Evolutionary conservation across 2,888 invertebrate species (phyloP).

Genomic region (Nephrotoma appendiculata): DNA sequence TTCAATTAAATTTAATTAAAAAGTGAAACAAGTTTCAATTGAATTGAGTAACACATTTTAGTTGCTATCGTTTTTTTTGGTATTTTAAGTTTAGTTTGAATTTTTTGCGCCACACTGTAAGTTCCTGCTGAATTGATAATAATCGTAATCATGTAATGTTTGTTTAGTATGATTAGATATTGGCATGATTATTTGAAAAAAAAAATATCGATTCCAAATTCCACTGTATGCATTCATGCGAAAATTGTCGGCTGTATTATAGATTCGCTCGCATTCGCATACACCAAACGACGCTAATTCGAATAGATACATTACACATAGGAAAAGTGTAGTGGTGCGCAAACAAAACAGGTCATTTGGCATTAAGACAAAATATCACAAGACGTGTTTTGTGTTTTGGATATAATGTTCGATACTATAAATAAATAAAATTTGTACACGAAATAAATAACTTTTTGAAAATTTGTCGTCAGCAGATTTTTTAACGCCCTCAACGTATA

Average conservation of each 20-base stretch:
- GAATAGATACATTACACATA: too few relatives aligned
- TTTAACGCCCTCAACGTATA: neutral
- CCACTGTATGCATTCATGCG: neutral
- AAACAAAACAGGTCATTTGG: neutral
- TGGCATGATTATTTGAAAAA: neutral
- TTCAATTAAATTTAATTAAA: neutral
- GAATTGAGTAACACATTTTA: neutral
- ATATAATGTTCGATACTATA: neutral
- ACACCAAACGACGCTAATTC: too few relatives aligned
- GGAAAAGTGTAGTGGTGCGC: neutral
- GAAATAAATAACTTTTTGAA: neutral
- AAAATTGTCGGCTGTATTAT: neutral
- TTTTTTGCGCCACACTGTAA: neutral
- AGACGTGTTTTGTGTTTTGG: neutral
- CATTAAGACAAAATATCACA: neutral
- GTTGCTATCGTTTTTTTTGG: neutral
- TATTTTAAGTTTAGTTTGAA: neutral
- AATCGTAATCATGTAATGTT: neutral
- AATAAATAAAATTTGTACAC: neutral
- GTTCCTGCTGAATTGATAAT: neutral
- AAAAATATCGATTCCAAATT: neutral
- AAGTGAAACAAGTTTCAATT: neutral
- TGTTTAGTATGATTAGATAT: neutral
- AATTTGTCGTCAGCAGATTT: neutral
- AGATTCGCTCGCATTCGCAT: neutral